Evolutionary conservation across 2,113 vertebrate species (phyloP).

Genomic region (Donacobius atricapilla): DNA sequence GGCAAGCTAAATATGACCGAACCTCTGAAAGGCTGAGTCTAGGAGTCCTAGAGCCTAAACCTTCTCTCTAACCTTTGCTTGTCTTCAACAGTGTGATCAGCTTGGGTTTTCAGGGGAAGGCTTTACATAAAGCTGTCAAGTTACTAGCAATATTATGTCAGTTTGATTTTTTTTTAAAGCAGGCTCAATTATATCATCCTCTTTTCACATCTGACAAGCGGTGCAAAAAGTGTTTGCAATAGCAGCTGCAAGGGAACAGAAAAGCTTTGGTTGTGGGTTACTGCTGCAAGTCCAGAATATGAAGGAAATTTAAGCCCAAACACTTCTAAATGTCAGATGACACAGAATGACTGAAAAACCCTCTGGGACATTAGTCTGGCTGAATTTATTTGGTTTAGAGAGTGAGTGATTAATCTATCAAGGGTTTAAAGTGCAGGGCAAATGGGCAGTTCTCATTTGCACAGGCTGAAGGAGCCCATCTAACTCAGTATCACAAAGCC

Average conservation of each 20-base stretch:
- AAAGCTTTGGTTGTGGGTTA: neutral
- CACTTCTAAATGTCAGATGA: neutral
- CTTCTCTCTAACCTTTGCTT: constrained; percentile 60
- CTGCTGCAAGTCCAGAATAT: neutral
- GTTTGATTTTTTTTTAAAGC: constrained; percentile 61
- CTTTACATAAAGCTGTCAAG: constrained; percentile 66
- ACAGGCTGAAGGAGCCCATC: neutral
- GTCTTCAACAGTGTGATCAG: constrained; percentile 58
- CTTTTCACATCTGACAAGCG: constrained; percentile 13
- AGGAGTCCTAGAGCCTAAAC: constrained; percentile 67
- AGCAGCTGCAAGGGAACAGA: neutral
- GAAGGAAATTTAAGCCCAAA: neutral
- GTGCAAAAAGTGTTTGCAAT: constrained; percentile 31
- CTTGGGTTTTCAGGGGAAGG: constrained; percentile 55
- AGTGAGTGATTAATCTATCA: neutral
- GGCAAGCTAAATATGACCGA: constrained; percentile 75
- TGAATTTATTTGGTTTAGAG: constrained; percentile 15
- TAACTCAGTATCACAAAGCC: neutral
- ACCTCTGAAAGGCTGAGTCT: constrained; percentile 70
- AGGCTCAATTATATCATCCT: constrained; percentile 70
- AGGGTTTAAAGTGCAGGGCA: neutral
- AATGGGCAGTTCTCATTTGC: neutral
- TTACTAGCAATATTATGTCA: constrained; percentile 74
- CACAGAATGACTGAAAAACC: neutral
- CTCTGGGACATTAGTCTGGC: neutral